phyloP scores from a whole-genome alignment of 2,888 invertebrate genomes.

The Adineta ricciae region DNA sequence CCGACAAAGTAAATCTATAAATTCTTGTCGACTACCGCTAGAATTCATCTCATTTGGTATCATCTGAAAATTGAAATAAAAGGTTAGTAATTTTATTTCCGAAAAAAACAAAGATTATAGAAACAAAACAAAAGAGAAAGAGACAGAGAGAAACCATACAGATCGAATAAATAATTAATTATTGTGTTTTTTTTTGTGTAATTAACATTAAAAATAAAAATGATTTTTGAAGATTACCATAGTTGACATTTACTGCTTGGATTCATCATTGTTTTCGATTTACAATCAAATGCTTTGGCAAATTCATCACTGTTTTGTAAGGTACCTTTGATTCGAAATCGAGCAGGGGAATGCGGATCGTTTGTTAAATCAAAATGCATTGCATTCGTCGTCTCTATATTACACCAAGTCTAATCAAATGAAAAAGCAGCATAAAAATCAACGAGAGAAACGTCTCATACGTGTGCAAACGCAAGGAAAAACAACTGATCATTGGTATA shows the following conservation, averaged over 20 bases:
- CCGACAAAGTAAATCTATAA: background rate
- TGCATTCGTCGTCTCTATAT: slow-evolving; percentile 9
- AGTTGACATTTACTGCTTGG: slow-evolving; percentile 32
- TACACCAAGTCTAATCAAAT: slow-evolving; percentile 25
- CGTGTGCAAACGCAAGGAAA: slow-evolving; percentile 49
- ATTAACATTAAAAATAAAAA: background rate
- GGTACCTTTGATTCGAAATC: slow-evolving; percentile 27
- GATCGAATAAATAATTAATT: too few relatives aligned
- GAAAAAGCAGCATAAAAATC: background rate
- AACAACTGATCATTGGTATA: slow-evolving; percentile 45
- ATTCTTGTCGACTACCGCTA: background rate
- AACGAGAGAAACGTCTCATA: background rate
- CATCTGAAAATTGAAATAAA: background rate
- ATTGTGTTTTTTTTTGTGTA: background rate
- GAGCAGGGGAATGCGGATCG: slow-evolving; percentile 29
- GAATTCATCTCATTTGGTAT: background rate
- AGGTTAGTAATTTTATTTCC: too few relatives aligned
- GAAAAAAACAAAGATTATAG: background rate
- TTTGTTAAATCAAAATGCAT: slow-evolving; percentile 13
- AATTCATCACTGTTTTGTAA: slow-evolving; percentile 31
- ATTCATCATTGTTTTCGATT: slow-evolving; percentile 24
- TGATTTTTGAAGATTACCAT: slow-evolving; percentile 24
- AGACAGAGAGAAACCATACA: too few relatives aligned
- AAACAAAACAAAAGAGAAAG: background rate
- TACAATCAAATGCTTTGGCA: slow-evolving; percentile 29